Evolutionary conservation across 1,140 invertebrate genomes (phyloP).

Genomic region (Diplogasteroides magnus): DNA sequence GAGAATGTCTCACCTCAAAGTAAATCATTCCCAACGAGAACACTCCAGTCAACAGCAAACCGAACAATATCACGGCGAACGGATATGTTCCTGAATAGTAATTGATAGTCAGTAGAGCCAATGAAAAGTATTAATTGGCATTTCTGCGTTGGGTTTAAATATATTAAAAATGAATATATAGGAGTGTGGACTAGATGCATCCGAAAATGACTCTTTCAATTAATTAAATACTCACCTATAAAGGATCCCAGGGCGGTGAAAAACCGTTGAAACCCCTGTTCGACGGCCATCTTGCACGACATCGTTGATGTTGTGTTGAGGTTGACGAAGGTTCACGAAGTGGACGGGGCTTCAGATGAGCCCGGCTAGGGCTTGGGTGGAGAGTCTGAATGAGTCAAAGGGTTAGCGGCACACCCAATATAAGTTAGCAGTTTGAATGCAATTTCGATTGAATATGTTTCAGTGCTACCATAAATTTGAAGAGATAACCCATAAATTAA

Average conservation of each 20-base stretch:
- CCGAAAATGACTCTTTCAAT: background rate
- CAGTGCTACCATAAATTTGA: too few species aligned
- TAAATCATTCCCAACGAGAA: background rate
- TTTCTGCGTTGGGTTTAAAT: background rate
- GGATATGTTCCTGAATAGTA: background rate
- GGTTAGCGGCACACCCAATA: too few species aligned
- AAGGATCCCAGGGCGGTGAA: background rate
- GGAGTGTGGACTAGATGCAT: background rate
- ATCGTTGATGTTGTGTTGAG: too few species aligned
- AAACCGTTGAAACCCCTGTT: background rate
- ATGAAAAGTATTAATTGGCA: background rate
- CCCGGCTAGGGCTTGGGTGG: too few species aligned
- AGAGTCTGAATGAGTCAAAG: too few species aligned
- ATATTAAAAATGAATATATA: background rate
- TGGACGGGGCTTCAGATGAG: too few species aligned
- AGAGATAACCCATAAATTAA: too few species aligned
- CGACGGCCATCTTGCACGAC: too few species aligned
- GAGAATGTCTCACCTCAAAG: background rate
- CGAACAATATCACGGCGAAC: background rate
- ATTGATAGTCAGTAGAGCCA: too few species aligned
- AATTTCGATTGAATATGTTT: too few species aligned
- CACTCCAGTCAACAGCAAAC: background rate
- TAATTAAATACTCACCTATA: background rate
- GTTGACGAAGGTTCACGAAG: too few species aligned
- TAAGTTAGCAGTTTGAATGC: too few species aligned